Base-by-base conservation (phyloP, 2,113 vertebrate species). In the Urocitellus parryii region DNA sequence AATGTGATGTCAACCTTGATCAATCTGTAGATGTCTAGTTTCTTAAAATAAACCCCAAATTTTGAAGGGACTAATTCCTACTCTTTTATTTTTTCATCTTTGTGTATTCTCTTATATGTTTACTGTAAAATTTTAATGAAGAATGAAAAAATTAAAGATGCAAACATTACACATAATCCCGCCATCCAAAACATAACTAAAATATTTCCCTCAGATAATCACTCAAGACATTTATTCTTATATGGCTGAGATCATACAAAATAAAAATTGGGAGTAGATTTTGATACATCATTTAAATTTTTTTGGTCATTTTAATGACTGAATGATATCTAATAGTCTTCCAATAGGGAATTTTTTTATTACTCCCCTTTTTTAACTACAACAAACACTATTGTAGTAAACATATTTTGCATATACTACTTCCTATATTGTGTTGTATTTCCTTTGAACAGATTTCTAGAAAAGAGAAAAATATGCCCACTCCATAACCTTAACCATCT, bases 321-420 rank as follows among this genome's bases (percentile, higher is more conserved):
- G 20, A 74, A 88, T 63, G 32, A 27, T 45, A 58, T 77, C 61
- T 83, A 12, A 10, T 53, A 11, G 11, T 61, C n/a, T 94, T 67
- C 70, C 74, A 39, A 32, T 81, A n/a, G 5, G 1, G 42, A 68
- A 61, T 1, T 20, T 93, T 93, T 79, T 89, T 6, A 14, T 67
- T 85, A 79, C 72, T 94, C 88, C 7, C 34, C 51, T 22, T 48
- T 77, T 81, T 93, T 95, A 18, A 18, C 77, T 95, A 14, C 42
- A 74, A 68, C 8, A 42, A 79, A 32, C 53, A 86, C 37, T 58
- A 58, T n/a, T 32, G 25, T 24, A 2, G 3, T 58, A 20, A 83
- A 53, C 1, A 34, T 67, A 73, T 93, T 72, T 65, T 42, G 58
- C 17, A 42, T 67, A 20, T 77, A 74, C 58, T 81, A 63, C 42